Conservation (phyloP, 2,888 invertebrate species). For the Dasypogon diadema region DNA sequence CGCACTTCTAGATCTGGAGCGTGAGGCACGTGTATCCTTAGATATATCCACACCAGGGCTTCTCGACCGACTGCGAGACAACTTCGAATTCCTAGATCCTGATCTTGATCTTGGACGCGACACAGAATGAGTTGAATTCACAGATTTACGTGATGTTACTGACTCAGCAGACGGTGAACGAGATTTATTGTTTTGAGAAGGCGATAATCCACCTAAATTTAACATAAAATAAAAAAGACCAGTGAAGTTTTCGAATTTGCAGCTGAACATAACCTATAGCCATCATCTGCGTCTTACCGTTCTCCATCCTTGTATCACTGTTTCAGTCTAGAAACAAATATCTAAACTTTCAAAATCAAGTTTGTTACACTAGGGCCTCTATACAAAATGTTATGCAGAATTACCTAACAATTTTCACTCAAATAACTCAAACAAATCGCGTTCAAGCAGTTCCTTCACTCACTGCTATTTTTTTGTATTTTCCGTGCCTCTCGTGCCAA, state of each 20-base stretch:
- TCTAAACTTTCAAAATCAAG: too few species aligned
- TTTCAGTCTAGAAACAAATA: too few species aligned
- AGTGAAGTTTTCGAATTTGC: neutral
- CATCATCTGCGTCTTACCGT: conserved; percentile 34
- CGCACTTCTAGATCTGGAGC: conserved; percentile 3
- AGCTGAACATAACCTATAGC: conserved; percentile 18
- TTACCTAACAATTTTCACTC: too few species aligned
- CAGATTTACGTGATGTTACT: conserved; percentile 32
- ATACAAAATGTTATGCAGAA: too few species aligned
- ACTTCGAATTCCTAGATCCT: neutral
- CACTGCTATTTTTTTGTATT: too few species aligned
- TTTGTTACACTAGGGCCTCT: too few species aligned
- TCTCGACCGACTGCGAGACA: conserved; percentile 60
- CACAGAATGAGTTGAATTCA: conserved; percentile 31
- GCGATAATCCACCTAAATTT: conserved; percentile 4
- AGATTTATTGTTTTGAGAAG: conserved; percentile 25
- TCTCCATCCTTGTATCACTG: too few species aligned
- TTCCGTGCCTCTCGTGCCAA: too few species aligned
- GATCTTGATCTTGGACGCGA: conserved; percentile 21
- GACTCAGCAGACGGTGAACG: conserved; percentile 54
- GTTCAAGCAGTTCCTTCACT: too few species aligned
- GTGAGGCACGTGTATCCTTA: neutral
- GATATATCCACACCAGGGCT: conserved; percentile 53
- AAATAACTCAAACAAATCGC: too few species aligned
- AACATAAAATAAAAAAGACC: neutral